Base-by-base conservation (phyloP, 2,888 invertebrate species). In the Parnassius smintheus region DNA sequence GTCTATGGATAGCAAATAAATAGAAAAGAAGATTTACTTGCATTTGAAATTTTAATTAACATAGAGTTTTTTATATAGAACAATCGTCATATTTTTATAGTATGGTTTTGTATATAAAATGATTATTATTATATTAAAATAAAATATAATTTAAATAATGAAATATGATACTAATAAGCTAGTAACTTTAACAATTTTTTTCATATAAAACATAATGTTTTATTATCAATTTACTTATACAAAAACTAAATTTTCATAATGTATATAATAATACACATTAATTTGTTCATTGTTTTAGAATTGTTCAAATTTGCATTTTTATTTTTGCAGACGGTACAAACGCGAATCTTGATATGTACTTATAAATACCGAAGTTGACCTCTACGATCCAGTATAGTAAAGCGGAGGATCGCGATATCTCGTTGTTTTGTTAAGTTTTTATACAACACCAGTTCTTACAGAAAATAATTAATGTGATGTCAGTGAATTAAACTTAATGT, bases 291-390 rank as follows among this genome's bases (percentile, higher is more conserved):
- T 35, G 35, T 35, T 7, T 35, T 35, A 7, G 7, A 35, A 35
- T 35, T 42, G 18, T 55, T 54, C 2, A 50, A 25, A 48, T 61
- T 44, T 18, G 12, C 11, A 8, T 61, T 11, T 42, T 42, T 42
- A 51, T 9, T 22, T 49, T 45, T 85, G 81, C 82, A 48, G 73
- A 76, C 86, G 59, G 73, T 85, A 86, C 81, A 12, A 42, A 65
- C 61, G 66, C 68, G 70, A 75, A 81, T 76, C 76, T 80, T 80
- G 76, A 49, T 49, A 49, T 44, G 44, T 44, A 44, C 44, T 11
- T 44, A 78, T 76, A 82, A 85, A 85, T 79, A 76, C 74, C 73
- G 75, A 73, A 72, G 76, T 83, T 86, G 88, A 89, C 90, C 88
- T 89, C 83, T 80, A 80, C 77, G 75, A 79, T 77, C 81, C 89